These are phyloP conservation scores for Prorops nasuta DNA, from an alignment of 1,140 invertebrate genomes.

Conservation along the genomic window DNA sequence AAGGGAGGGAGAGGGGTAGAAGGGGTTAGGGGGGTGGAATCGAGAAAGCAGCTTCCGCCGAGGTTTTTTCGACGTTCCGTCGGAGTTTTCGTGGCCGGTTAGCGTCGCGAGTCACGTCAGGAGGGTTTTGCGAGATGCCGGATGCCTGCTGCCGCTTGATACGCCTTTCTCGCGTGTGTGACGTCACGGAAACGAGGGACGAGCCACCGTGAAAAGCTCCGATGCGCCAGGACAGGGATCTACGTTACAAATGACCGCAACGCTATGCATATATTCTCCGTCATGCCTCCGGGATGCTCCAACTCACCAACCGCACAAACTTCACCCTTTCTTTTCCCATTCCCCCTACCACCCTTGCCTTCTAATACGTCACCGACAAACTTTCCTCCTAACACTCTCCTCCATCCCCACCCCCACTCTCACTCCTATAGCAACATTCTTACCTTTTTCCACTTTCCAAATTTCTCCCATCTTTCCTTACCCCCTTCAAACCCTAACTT, in stretches of 20 bases:
- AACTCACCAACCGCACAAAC: no score
- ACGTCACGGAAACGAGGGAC: slow-evolving; percentile 2
- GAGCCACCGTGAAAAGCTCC: slow-evolving; percentile 18
- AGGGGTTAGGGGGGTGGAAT: not conserved
- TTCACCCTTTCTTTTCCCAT: no score
- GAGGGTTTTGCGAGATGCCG: slow-evolving; percentile 39
- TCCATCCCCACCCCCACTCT: no score
- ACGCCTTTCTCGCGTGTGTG: slow-evolving; percentile 28
- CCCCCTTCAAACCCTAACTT: no score
- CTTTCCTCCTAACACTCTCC: no score
- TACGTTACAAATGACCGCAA: slow-evolving; percentile 42
- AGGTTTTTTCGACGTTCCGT: slow-evolving; percentile 4
- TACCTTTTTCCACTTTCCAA: no score
- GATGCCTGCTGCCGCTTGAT: slow-evolving; percentile 36
- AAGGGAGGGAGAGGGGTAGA: slow-evolving; percentile 1
- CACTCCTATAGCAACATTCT: no score
- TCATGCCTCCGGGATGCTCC: no score
- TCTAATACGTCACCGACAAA: slow-evolving; percentile 18
- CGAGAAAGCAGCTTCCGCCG: slow-evolving; percentile 8
- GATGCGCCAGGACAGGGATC: slow-evolving; percentile 25
- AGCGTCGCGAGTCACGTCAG: slow-evolving; percentile 44
- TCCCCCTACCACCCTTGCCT: slow-evolving; percentile 6
- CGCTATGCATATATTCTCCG: slow-evolving; percentile 44
- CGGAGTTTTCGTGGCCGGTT: slow-evolving; percentile 30
- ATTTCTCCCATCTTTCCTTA: no score